Percentiles rank a stretch among this genome's conserved stretches.
Evolutionary conservation across 2,113 vertebrate species (phyloP).

Genomic region (Zosterops pallidus): DNA sequence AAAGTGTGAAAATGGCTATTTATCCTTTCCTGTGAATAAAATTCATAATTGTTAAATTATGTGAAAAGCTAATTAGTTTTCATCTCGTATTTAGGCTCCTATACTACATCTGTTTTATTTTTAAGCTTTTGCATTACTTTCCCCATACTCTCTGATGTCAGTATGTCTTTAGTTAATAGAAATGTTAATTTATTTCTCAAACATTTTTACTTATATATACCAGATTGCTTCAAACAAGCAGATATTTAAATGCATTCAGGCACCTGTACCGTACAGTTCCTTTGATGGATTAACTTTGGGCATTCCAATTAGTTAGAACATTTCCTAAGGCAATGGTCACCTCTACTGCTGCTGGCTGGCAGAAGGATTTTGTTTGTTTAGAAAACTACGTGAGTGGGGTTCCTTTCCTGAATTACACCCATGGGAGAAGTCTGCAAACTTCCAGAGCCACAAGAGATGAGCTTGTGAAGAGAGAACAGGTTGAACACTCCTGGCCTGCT

Average conservation of each 20-base stretch:
- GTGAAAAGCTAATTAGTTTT: not conserved
- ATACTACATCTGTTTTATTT: not conserved
- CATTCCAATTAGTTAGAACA: not conserved
- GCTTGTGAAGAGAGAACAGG: not conserved
- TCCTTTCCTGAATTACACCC: not conserved
- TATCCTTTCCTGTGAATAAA: not conserved
- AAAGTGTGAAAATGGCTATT: not conserved
- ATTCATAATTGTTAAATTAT: not conserved
- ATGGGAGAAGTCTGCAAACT: not conserved
- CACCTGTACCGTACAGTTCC: not conserved
- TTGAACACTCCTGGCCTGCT: not conserved
- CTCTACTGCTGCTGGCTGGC: not conserved
- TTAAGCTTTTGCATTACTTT: not conserved
- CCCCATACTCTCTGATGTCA: not conserved
- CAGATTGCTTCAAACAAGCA: not conserved
- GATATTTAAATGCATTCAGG: not conserved
- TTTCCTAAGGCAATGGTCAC: not conserved
- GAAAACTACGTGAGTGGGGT: rapidly evolving
- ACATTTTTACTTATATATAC: not conserved
- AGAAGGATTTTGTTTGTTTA: not conserved
- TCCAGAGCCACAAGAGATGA: not conserved
- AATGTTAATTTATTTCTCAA: not conserved
- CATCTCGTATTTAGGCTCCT: not conserved
- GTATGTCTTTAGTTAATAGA: not conserved
- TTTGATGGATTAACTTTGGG: not conserved